Evolutionary conservation across 2,113 vertebrate species (phyloP), one percentile per base, ranked within the genome.

Genomic region (Craseonycteris thonglongyai): DNA sequence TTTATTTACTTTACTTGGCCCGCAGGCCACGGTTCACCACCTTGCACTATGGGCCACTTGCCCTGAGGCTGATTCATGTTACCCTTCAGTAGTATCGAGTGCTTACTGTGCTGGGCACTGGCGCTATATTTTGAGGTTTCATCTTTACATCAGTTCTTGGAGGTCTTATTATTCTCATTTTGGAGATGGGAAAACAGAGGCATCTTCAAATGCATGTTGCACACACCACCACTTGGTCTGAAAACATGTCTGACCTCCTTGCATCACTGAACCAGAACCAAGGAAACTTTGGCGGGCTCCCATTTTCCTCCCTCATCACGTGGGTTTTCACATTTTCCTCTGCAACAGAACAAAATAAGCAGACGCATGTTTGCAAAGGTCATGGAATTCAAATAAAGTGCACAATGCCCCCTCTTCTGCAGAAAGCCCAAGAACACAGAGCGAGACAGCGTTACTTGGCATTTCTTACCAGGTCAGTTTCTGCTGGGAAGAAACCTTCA

Each of bases 311-410:
- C 58, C 0, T 6, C 6, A n/a, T 58, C 65, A 24, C 3, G 0
- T 11, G 81, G 40, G 5, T 33, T 81, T 89, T 80, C 35, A 16
- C 74, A 59, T 83, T 51, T 86, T 45, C 58, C 45, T 45, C 69
- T 28, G 61, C 59, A 6, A 40, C 15, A 30, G 59, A 71, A 78
- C 54, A 33, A 61, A 87, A 88, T 22, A 75, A 88, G 92, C 79
- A 79, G 75, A 3, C 13, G 3, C 21, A 35, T 59, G 47, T 79
- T 89, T 42, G 61, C 79, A 92, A 92, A 96, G 84, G 81, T 85
- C 51, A 0, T 3, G 3, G 88, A 59, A 88, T 88, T 95, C 81
- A 95, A 84, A 90, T 78, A 24, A 84, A 61, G 88, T 49, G 47
- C 40, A 15, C 0, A 3, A 2, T 4, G 51, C 11, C 2, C 65